These are phyloP conservation scores for Sebastes matsubarae DNA, from an alignment of 2,797 vertebrate species.

Conservation along the genomic window DNA sequence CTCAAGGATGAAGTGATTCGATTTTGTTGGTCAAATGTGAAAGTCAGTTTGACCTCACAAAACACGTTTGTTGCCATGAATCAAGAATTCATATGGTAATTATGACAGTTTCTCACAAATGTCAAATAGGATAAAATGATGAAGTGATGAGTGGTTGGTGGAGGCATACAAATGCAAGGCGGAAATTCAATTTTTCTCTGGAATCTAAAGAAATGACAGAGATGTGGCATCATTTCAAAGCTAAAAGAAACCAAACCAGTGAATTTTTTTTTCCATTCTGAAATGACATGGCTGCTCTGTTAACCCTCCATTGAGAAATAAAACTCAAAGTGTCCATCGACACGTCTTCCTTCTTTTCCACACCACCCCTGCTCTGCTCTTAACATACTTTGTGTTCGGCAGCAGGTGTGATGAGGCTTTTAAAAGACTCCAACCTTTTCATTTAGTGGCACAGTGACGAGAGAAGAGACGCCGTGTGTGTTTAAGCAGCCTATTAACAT, in stretches of 20 bases:
- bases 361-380: slow-evolving; percentile 14
- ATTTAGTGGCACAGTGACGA: slow-evolving; percentile 49
- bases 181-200: background rate
- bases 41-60: no score
- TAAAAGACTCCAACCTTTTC: slow-evolving; percentile 59
- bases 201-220: background rate
- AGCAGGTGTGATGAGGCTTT: slow-evolving; percentile 63
- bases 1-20: no score
- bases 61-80: no score
- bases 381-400: slow-evolving; percentile 40
- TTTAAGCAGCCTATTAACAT: slow-evolving; percentile 54
- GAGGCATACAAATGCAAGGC: no score
- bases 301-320: background rate
- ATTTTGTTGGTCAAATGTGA: no score
- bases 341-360: background rate
- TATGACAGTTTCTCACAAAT: no score
- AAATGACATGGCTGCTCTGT: background rate
- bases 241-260: background rate
- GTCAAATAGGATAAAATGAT: no score
- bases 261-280: background rate
- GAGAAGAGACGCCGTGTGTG: slow-evolving; percentile 23
- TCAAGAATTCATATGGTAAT: no score
- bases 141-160: no score
- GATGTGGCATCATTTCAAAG: background rate
- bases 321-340: slow-evolving; percentile 16